Base-by-base conservation (phyloP, 2,888 invertebrate species). In the Spialia ferax region DNA sequence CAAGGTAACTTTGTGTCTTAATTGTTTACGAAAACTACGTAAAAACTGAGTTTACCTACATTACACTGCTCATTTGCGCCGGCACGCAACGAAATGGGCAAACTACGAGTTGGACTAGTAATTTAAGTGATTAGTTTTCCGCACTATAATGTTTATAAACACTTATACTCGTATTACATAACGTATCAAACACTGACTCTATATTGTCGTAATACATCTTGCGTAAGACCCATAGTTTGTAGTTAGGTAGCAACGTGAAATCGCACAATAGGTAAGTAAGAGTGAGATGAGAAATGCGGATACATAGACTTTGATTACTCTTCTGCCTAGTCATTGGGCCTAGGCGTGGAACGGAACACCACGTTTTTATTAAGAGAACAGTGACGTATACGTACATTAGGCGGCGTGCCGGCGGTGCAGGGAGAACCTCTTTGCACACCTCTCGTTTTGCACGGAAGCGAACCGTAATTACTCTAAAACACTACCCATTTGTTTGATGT, bases 401-500 rank as follows among this genome's bases (percentile, higher is more conserved):
- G 77, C 76, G 76, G 73, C 68, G 68, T 63, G 79, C 73, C 76
- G 82, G 78, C 76, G 82, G 78, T 79, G 81, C 66, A 61, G 60
- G 54, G 54, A 67, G 66, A 61, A 60, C 22, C 82, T 84, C 82
- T 84, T 82, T 85, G 85, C 85, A 85, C 89, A 91, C 88, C 90
- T 92, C 91, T 86, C 87, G 86, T 87, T 90, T 87, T 84, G 87
- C 87, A 88, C 88, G 91, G 86, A 90, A 90, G 91, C 87, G 84
- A 88, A 88, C 86, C 87, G 92, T 93, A 93, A 93, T 93, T 93
- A 93, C 92, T 93, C 93, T 91, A 93, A 93, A 93, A 93, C 93
- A 91, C 90, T 91, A 88, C 91, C 91, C 92, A 93, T 93, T 93
- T 93, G 92, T 93, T 93, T 93, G 93, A 93, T 92, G 93, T 92